Evolutionary conservation across 2,113 vertebrate genomes (phyloP), one percentile per base, ranked within the genome.

Genomic region (Helogale parvula): DNA sequence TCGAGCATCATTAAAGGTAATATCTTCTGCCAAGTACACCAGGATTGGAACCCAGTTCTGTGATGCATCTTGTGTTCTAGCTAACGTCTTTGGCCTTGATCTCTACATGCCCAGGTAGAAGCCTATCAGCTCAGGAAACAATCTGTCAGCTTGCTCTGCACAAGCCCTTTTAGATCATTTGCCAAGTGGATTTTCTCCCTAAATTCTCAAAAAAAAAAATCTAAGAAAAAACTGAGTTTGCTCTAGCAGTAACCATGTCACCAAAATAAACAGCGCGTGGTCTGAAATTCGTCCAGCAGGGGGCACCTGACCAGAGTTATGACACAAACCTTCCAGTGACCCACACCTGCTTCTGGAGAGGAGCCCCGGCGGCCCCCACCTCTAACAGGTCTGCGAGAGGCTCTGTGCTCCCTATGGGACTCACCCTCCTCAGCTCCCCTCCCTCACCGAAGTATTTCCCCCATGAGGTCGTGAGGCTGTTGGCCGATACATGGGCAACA

Each of bases 361-460:
- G 19, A 83, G 14, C 7, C 29, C 7, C 2, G 3, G 17, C 3
- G 5, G 1, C 17, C 10, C 10, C 14, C 2, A 1, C 27, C 17
- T 13, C 79, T 0, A 2, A 47, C 0, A 25, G 16, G 29, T 4
- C 45, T 31, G 11, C 1, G 2, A 7, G 2, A 54, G 38, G 27
- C 45, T 1, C 0, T 13, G 1, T 14, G 31, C 12, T 45, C 5
- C 2, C 21, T 4, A 0, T 1, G 2, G 2, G 0, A 1, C 1
- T 4, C 29, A 23, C 6, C 33, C 17, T 25, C 16, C 0, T 45
- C 13, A 16, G 19, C n/a, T 10, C 27, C 7, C 57, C 6, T 31
- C n/a, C 5, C 27, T 1, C 57, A 4, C 41, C 29, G 16, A 0
- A 1, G 52, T 47, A 27, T 2, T 21, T 52, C 21, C 31, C 25